Base-by-base conservation (phyloP, 64 coral and sea anemone species). In the Montipora efflorescens region DNA sequence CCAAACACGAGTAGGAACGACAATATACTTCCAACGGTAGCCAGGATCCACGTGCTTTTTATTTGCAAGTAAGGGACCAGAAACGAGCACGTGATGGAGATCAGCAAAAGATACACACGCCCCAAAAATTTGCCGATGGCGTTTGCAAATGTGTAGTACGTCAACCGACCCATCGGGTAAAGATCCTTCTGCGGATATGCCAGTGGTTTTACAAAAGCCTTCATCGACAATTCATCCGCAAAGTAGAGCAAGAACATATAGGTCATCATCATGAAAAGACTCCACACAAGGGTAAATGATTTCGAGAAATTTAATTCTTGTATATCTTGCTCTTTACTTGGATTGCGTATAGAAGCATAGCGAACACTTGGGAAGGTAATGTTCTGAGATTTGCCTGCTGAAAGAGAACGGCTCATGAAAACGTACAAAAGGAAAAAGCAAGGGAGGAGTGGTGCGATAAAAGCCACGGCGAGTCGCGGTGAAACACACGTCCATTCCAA, bases 1-100 rank as follows among this genome's bases (percentile, higher is more conserved):
- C 15, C 46, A 79, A 79, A 79, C 77, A 79, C 77, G 48, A 79
- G n/a, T 3, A 45, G 18, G 21, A 79, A 79, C 77, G 51, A 50
- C 13, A 79, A 16, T 16, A 19, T 19, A n/a, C 21, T 79, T 3
- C 77, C 77, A 52, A 8, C 3, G 16, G 48, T 7, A 79, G 77
- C 77, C 2, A 79, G n/a, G 16, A 79, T 47, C 77, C 77, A 79
- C 28, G 47, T 79, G 8, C 51, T 15, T 51, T 79, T 79, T 12
- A 79, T 20, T 50, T 79, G 77, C 46, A 51, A 45, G 48, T 79
- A 16, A 79, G 44, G 46, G 36, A 18, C 47, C 51, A 49, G 46
- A 3, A 18, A n/a, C 51, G 48, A 51, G 46, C 77, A 79, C 14
- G 77, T 79, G 77, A 79, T 50, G 48, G 77, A 51, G 14, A 79